These are phyloP conservation scores for Melieria omissa DNA, from an alignment of 2,888 invertebrate species.

Conservation along the genomic window DNA sequence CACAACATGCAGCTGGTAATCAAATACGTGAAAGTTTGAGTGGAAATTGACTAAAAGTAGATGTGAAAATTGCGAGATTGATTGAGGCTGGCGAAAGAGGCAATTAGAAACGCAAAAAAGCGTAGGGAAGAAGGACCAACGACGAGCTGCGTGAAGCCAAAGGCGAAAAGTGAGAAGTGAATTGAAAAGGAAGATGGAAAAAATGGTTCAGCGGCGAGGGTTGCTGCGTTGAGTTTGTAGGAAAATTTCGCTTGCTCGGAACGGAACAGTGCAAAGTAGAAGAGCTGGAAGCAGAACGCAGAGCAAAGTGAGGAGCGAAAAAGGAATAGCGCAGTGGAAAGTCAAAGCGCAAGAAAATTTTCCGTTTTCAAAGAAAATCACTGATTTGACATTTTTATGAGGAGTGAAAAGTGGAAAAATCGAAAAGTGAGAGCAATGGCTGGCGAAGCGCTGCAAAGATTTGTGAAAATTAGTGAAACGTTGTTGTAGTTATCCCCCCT, in stretches of 20 bases:
- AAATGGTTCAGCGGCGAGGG: too few species aligned
- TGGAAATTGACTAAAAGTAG: neutral
- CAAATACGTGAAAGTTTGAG: too few species aligned
- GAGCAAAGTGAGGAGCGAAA: slow-evolving; percentile 32
- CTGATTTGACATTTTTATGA: slow-evolving; percentile 33
- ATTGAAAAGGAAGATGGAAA: slow-evolving; percentile 3
- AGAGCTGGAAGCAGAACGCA: slow-evolving; percentile 17
- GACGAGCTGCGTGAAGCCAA: neutral
- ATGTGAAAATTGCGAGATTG: slow-evolving; percentile 4
- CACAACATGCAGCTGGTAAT: too few species aligned
- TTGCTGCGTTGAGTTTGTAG: too few species aligned
- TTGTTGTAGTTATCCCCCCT: too few species aligned
- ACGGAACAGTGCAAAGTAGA: too few species aligned
- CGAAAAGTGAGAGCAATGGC: neutral
- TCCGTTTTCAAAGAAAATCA: slow-evolving; percentile 52
- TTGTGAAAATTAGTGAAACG: slow-evolving; percentile 3
- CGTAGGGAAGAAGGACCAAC: slow-evolving; percentile 16
- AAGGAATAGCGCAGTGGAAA: slow-evolving; percentile 34
- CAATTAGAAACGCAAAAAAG: slow-evolving; percentile 16
- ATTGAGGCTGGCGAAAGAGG: slow-evolving; percentile 1
- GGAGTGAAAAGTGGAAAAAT: slow-evolving; percentile 10
- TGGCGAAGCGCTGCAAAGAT: neutral
- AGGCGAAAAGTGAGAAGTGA: slow-evolving; percentile 17
- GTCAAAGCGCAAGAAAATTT: slow-evolving; percentile 47
- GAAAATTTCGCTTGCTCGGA: too few species aligned